These are phyloP conservation scores for Eutolmus rufibarbis DNA, from an alignment of 2,888 invertebrate genomes.

Conservation along the genomic window DNA sequence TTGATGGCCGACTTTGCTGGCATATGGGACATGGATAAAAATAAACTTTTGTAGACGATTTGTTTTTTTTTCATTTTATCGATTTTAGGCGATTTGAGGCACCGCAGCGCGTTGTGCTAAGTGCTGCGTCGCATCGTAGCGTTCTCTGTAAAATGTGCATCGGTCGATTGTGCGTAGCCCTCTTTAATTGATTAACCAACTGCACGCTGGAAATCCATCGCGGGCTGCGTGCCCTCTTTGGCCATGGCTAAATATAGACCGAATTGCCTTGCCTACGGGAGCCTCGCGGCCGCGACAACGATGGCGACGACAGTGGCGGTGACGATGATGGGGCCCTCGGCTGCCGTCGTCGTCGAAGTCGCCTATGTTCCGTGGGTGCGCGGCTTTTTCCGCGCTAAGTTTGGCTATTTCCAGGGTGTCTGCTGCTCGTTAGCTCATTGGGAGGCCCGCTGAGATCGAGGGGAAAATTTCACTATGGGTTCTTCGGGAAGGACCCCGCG, in stretches of 20 bases:
- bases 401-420: constrained; percentile 42
- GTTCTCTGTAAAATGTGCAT: constrained; percentile 26
- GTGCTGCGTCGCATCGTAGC: neutral
- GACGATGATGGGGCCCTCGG: constrained; percentile 28
- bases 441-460: constrained; percentile 36
- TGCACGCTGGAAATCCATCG: constrained; percentile 34
- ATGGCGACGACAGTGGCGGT: constrained; percentile 23
- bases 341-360: neutral
- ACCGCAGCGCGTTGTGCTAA: constrained; percentile 30
- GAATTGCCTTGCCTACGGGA: neutral
- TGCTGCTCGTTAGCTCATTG: constrained; percentile 42
- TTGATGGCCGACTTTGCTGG: constrained; percentile 36
- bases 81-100: constrained; percentile 11
- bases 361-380: constrained; percentile 24
- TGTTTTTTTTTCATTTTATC: constrained; percentile 25
- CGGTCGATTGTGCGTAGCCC: constrained; percentile 29
- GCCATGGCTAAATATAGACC: constrained; percentile 35
- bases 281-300: neutral
- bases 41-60: constrained; percentile 10
- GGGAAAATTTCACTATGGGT: constrained; percentile 12
- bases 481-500: neutral
- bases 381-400: constrained; percentile 22
- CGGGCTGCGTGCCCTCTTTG: constrained; percentile 26
- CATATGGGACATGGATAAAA: constrained; percentile 22
- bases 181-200: constrained; percentile 42